A percentile compares a stretch with the other conserved stretches of the same genome.
phyloP scores from a whole-genome alignment of 1,140 invertebrate genomes.

The Drosophila sechellia region DNA sequence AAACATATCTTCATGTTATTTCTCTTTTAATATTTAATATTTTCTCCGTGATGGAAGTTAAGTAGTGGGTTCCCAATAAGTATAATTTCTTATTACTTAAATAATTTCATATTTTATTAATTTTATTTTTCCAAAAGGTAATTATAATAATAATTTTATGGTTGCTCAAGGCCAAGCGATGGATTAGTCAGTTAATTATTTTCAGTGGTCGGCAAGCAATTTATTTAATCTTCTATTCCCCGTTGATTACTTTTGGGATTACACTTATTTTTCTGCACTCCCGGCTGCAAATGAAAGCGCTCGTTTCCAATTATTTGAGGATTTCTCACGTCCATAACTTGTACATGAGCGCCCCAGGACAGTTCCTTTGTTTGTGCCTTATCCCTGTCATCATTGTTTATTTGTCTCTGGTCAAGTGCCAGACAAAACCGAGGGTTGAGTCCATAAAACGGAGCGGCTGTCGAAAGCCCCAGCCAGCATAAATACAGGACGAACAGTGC shows the following conservation, averaged over 20 bases:
- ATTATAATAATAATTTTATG: slow-evolving; percentile 5
- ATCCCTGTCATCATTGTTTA: slow-evolving; percentile 67
- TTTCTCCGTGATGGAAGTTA: neutral
- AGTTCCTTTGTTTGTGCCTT: slow-evolving; percentile 24
- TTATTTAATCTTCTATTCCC: slow-evolving; percentile 31
- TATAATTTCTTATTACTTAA: neutral
- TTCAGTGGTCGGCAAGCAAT: slow-evolving; percentile 19
- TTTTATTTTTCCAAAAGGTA: neutral
- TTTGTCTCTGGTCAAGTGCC: slow-evolving; percentile 56
- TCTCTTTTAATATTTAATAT: neutral
- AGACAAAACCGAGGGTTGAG: slow-evolving; percentile 17
- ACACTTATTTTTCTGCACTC: slow-evolving; percentile 34
- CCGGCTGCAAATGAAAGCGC: slow-evolving; percentile 20
- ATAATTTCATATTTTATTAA: neutral
- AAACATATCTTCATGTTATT: neutral
- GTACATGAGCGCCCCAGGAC: slow-evolving; percentile 23
- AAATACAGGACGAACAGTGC: slow-evolving; percentile 39
- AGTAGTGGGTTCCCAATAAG: neutral
- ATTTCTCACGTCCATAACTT: slow-evolving; percentile 38
- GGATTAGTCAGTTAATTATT: slow-evolving; percentile 21
- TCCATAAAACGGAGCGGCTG: slow-evolving; percentile 60
- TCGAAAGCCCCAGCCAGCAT: slow-evolving; percentile 56
- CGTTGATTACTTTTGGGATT: slow-evolving; percentile 28
- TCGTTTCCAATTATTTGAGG: slow-evolving; percentile 31
- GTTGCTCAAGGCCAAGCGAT: slow-evolving; percentile 2